These are phyloP conservation scores for Patagioenas fasciata DNA, from an alignment of 2,113 vertebrate genomes.

Conservation along the genomic window DNA sequence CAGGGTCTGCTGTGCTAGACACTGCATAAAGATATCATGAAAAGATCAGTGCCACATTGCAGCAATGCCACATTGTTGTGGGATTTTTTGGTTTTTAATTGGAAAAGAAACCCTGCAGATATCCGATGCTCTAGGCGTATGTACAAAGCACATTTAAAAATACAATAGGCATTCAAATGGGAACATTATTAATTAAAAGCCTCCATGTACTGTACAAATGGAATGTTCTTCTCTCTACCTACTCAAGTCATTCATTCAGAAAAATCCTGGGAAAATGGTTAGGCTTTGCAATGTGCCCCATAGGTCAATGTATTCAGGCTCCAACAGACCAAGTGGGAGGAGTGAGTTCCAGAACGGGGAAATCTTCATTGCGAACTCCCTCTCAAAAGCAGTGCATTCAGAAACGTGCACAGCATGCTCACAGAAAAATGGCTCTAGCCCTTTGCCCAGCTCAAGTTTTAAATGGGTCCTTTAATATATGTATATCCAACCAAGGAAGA, in stretches of 20 bases:
- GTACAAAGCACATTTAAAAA: conserved; percentile 31
- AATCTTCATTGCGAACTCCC: background rate
- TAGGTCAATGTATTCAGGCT: conserved; percentile 63
- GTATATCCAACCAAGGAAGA: background rate
- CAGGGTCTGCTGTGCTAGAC: background rate
- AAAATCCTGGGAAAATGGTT: conserved; percentile 71
- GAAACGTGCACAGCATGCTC: background rate
- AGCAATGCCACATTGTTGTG: background rate
- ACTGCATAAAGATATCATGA: background rate
- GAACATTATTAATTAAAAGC: conserved; percentile 67
- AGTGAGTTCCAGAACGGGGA: conserved; percentile 46
- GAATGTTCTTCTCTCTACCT: conserved; percentile 65
- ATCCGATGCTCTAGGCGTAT: background rate
- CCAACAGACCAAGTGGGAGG: conserved; percentile 41
- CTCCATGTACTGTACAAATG: conserved; percentile 53
- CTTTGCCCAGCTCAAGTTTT: background rate
- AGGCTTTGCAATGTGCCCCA: conserved; percentile 53
- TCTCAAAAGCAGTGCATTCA: conserved; percentile 20
- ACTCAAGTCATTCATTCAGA: conserved; percentile 68
- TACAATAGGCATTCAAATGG: conserved; percentile 54
- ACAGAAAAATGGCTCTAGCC: conserved; percentile 7
- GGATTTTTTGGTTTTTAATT: conserved; percentile 9
- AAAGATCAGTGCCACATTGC: background rate
- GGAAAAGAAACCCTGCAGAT: background rate
- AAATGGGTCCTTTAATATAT: conserved; percentile 18